Evolutionary conservation across 2,797 vertebrate genomes (phyloP), one percentile per base, ranked within the genome.

Genomic region (Aviceda cuculoides): DNA sequence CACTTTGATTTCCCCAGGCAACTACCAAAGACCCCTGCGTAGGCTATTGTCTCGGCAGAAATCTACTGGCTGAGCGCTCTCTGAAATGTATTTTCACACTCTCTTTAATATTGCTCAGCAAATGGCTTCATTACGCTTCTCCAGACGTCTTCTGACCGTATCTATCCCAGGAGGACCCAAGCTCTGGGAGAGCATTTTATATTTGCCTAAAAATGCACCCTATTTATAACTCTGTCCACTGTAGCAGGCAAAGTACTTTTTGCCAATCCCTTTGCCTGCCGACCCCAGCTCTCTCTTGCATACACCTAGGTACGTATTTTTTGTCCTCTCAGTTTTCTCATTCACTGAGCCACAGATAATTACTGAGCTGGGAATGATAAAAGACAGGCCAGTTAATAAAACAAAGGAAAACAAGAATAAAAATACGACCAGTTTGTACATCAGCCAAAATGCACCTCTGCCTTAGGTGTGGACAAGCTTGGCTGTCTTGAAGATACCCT

Each of bases 321-420:
- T 78, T 66, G 50, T 70, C 55, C 33, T 50, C 78, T 83, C 74
- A 29, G 52, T 85, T 87, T 93, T 83, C 75, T 94, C 15, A 56
- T 89, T 89, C 82, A 67, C 74, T 65, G 37, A 87, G 74, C 61
- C 90, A 91, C 66, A 65, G 73, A 81, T 78, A 94, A 92, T 94
- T 72, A 66, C 61, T 83, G 73, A 84, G 47, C 65, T 81, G 87
- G 73, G 81, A 91, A 74, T 84, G 82, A 70, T 59, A 87, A 87
- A 95, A 82, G 68, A 74, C 35, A 55, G 56, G 20, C 22, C 40
- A 59, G 85, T 84, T 91, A 92, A 87, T 91, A 84, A 84, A 90
- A 66, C 28, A 89, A 87, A 92, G 39, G 66, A 81, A 89, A 93
- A 83, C 66, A 87, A 81, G 78, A 80, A 70, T 62, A 49, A 84